Conservation (phyloP, 2,797 vertebrate species). For the Fistularia commersonii region DNA sequence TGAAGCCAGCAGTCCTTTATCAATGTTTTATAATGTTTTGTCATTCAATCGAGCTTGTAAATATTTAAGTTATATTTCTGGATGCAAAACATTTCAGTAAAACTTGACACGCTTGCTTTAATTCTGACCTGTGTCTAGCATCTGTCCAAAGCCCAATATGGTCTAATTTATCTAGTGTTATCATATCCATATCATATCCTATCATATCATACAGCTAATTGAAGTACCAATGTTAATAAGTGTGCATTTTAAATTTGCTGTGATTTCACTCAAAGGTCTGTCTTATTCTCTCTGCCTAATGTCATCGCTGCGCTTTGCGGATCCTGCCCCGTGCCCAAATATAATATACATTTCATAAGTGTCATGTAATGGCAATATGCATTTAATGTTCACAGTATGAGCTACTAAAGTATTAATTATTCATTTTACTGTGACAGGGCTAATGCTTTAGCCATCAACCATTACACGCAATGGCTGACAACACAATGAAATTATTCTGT, state of each 20-base stretch:
- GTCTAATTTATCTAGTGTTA: conserved; percentile 23
- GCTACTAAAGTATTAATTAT: conserved; percentile 52
- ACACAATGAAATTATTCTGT: conserved; percentile 40
- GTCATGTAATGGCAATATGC: conserved; percentile 49
- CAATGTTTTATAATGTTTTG: conserved; percentile 9
- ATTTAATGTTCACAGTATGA: conserved; percentile 45
- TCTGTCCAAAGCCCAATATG: conserved; percentile 13
- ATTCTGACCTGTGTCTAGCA: conserved; percentile 14
- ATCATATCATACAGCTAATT: conserved; percentile 32
- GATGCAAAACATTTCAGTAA: conserved; percentile 20
- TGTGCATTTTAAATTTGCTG: conserved; percentile 16
- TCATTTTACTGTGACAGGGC: conserved; percentile 32
- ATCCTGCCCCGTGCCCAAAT: conserved; percentile 23
- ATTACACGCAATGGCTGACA: conserved; percentile 38
- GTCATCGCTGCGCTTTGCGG: conserved; percentile 15
- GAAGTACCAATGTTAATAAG: conserved; percentile 26
- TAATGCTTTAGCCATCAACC: conserved; percentile 35
- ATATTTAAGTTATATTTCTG: conserved; percentile 21
- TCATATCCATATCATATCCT: too few species aligned
- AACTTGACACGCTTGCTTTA: conserved; percentile 20
- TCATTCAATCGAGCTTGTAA: conserved; percentile 24
- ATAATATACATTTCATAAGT: conserved; percentile 46
- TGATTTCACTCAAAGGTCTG: conserved; percentile 21
- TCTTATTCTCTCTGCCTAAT: conserved; percentile 5
- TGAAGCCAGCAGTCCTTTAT: conserved; percentile 26